Percentiles rank a stretch among this genome's conserved stretches.
phyloP scores from a whole-genome alignment of 2,113 vertebrate genomes.

The Marcusenius ussheri region DNA sequence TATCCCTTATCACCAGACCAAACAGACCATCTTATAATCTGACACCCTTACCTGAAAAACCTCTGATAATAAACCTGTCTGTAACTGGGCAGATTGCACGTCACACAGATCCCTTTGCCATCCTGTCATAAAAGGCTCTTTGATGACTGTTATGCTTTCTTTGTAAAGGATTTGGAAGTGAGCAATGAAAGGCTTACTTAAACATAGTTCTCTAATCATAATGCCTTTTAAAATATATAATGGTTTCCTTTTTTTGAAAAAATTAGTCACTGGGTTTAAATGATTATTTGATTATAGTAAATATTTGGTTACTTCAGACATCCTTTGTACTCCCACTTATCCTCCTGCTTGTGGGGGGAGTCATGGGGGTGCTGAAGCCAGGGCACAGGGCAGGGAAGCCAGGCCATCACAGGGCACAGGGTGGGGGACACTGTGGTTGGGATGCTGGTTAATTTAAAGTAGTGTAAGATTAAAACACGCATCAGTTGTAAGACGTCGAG shows the following conservation, averaged over 20 bases:
- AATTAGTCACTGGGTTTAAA: not conserved
- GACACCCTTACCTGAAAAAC: not conserved
- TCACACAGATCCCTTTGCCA: not conserved
- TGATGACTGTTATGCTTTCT: not conserved
- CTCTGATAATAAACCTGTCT: not conserved
- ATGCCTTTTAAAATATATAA: not conserved
- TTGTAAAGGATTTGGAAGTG: not conserved
- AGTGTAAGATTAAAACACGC: not conserved
- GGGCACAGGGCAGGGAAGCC: not conserved
- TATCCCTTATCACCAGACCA: not conserved
- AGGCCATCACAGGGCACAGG: not conserved
- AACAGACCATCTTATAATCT: not conserved
- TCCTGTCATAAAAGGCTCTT: not conserved
- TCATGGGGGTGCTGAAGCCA: not conserved
- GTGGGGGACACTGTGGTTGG: not conserved
- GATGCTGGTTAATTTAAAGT: not conserved
- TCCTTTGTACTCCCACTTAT: not conserved
- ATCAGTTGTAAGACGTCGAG: not conserved
- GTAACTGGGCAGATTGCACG: not conserved
- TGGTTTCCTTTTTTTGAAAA: not conserved
- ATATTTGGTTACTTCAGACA: not conserved
- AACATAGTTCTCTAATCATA: not conserved
- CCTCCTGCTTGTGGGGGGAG: not conserved
- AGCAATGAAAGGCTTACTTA: not conserved
- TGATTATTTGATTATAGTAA: not conserved